Base-by-base conservation (phyloP, 2,888 invertebrate genomes). In the Caenorhabditis becei region DNA sequence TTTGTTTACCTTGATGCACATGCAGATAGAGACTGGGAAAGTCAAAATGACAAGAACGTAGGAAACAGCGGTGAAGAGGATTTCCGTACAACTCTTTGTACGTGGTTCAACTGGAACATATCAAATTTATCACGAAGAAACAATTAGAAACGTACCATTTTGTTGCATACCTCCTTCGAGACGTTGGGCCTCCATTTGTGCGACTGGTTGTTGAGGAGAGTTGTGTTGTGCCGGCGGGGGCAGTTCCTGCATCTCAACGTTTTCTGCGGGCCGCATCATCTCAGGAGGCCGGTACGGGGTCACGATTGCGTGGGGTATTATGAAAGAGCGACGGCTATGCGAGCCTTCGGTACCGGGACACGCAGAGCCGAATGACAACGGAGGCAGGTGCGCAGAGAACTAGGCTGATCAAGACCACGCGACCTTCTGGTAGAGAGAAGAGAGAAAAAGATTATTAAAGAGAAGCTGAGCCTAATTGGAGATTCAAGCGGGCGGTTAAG, bases 1-100 rank as follows among this genome's bases (percentile, higher is more conserved):
- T 88, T 89, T 41, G 14, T 5, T 14, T 41, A 41, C 41, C 82
- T 91, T 91, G 26, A 91, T 87, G 74, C 89, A 89, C 75, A 89
- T 80, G 78, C 85, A 85, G 20, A 82, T 58, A 1, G 83, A 83
- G 18, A 85, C 56, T 2, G 91, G 91, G 59, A 91, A 81, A 8
- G 91, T 91, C 58, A 89, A 65, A 53, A 88, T 51, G 47, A 89
- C 84, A 23, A 91, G 74, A 35, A 91, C 5, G 20, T 70, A 77
- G 16, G 82, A 82, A 14, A 78, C 14, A 8, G 77, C 28, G 11
- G 74, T 80, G 44, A 69, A 79, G 7, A 84, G 47, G 4, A 70
- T n/a, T 65, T 80, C 84, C 14, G 69, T 58, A 35, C 79, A 80
- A 20, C 63, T 53, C 14, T 61, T 49, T 4, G 41, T 32, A 14